Evolutionary conservation across 2,797 vertebrate genomes (phyloP).

Genomic region (Acanthornis magna): DNA sequence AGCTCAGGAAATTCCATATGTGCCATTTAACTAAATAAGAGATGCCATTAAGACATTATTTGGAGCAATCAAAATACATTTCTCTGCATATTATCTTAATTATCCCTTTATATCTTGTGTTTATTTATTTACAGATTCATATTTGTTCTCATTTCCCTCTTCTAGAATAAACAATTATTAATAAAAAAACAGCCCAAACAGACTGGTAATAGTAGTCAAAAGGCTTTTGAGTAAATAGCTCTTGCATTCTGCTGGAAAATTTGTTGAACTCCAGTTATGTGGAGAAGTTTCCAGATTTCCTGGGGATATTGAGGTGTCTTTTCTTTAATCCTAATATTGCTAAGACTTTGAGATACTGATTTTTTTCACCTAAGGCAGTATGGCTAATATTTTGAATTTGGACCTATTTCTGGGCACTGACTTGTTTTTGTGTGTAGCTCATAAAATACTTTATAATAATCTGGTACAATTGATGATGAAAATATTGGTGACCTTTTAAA

Average conservation of each 20-base stretch:
- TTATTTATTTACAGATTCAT: not conserved
- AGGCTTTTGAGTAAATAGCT: not conserved
- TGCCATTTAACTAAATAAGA: not conserved
- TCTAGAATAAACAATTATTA: not conserved
- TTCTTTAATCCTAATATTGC: not conserved
- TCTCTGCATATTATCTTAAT: not conserved
- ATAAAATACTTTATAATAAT: not conserved
- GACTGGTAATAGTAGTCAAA: not conserved
- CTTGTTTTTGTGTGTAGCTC: not conserved
- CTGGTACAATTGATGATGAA: not conserved
- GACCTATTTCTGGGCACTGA: not conserved
- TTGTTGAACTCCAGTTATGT: not conserved
- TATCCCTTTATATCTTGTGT: not conserved
- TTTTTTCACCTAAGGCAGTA: not conserved
- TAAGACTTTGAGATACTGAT: not conserved
- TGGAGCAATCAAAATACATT: not conserved
- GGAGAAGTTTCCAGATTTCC: not conserved
- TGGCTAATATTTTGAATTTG: not conserved
- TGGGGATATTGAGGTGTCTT: not conserved
- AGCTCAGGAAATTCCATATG: not conserved
- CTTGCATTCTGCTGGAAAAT: not conserved
- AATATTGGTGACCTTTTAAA: not conserved
- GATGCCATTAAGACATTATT: not conserved
- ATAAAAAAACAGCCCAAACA: not conserved
- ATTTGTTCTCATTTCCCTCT: not conserved